Base-by-base conservation (phyloP, 1,140 invertebrate genomes). In the Asbolus verrucosus region DNA sequence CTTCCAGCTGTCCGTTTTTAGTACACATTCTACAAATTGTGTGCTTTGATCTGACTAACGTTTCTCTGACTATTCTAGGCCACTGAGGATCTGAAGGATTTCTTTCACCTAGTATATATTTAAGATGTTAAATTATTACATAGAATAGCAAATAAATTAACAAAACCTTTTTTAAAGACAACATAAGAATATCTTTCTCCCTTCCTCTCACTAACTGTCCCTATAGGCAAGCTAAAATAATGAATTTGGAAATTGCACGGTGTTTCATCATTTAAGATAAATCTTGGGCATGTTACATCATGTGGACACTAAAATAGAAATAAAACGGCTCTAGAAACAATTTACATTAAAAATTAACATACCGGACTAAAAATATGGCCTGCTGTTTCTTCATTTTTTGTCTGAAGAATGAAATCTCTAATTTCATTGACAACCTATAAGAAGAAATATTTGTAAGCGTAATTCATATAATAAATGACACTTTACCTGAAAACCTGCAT, bases 21-120 rank as follows among this genome's bases (percentile, higher is more conserved):
- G 89, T 92, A 81, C 95, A 97, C 72, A 94, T 77, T 41, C 90
- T 84, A 79, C 94, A 96, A 75, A 93, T 86, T 0, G 86, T 84
- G 78, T 94, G 93, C 67, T 86, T 88, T 0, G 87, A 86, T 46
- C 88, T 84, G 8, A 87, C 81, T 31, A 92, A 78, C 1, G 87
- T 86, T 16, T 89, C 85, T 66, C 88, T 78, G 0, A 97, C 88
- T 50, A 96, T 80, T 65, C 94, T 84, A 0, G 94, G 93, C 94
- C 94, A 96, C 16, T 86, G 81, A 1, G 83, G 74, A 54, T 86
- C 83, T 14, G 80, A 27, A 46, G 81, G 77, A 9, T 81, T 74
- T 74, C 86, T 81, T 24, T 79, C 11, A 14, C 80, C 86, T 85
- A 31, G n/a, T 74, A 66, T 27, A 6, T 43, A 4, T 1, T 11